phyloP scores from a whole-genome alignment of 2,113 vertebrate species.

The Lophotis ruficrista region DNA sequence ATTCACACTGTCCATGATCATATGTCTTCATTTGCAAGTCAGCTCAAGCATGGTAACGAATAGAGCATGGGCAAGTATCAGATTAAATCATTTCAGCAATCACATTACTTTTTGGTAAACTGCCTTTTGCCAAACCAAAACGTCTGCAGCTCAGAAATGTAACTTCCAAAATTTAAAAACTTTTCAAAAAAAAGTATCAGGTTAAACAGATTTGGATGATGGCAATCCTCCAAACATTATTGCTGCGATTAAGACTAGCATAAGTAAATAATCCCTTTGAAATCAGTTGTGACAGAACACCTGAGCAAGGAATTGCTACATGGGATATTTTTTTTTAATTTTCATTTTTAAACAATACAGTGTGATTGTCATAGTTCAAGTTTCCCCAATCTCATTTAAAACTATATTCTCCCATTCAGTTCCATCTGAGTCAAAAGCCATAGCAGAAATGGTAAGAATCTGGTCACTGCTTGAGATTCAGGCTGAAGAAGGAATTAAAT shows the following conservation, averaged over 20 bases:
- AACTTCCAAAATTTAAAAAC: not conserved
- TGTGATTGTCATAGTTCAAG: not conserved
- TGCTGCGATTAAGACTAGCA: not conserved
- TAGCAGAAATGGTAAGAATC: not conserved
- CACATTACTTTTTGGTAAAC: not conserved
- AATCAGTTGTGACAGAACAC: not conserved
- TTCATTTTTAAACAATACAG: not conserved
- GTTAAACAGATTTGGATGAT: not conserved
- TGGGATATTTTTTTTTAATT: not conserved
- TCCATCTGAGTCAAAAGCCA: not conserved
- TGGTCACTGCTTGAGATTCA: not conserved
- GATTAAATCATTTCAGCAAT: conserved; percentile 12
- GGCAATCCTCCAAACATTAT: not conserved
- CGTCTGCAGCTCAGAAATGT: not conserved
- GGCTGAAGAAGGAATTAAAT: not conserved
- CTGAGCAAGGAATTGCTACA: not conserved
- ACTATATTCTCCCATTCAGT: not conserved
- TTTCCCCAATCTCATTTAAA: not conserved
- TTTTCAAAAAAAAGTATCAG: not conserved
- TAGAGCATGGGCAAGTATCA: not conserved
- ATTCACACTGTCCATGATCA: not conserved
- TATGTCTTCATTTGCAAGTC: conserved; percentile 34
- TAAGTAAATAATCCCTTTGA: not conserved
- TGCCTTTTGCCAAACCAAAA: conserved; percentile 24
- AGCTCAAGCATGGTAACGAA: conserved; percentile 2